A percentile compares a stretch with the other conserved stretches of the same genome.
Conservation (phyloP, 2,888 invertebrate species). For the Petrolisthes cinctipes region DNA sequence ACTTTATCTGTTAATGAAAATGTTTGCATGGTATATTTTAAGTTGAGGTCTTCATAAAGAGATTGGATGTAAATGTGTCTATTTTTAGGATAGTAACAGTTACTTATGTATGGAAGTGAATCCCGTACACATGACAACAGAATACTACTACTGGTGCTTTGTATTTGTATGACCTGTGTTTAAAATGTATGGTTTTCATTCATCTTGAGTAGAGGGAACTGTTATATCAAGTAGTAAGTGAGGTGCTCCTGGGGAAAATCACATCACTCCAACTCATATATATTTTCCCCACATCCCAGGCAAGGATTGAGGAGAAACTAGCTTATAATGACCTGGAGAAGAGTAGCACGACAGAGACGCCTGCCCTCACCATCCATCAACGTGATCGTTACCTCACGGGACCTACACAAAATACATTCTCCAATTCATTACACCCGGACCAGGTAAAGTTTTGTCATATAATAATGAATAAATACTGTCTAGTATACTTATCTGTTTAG, state of each 20-base stretch:
- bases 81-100: no score
- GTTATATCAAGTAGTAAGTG: neutral
- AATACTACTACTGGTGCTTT: no score
- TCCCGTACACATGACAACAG: no score
- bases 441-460: constrained; percentile 22
- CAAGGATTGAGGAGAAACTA: constrained; percentile 84
- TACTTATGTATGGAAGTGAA: no score
- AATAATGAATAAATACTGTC: no score
- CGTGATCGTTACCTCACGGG: constrained; percentile 61
- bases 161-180: no score
- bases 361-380: constrained; percentile 61
- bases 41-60: no score
- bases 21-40: no score
- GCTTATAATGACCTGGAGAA: constrained; percentile 83
- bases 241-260: neutral
- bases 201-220: neutral
- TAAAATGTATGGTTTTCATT: no score
- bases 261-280: neutral
- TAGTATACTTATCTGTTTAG: no score
- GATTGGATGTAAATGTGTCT: no score
- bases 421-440: constrained; percentile 24
- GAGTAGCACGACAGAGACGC: constrained; percentile 23
- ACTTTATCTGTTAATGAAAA: no score
- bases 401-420: constrained; percentile 34
- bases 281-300: constrained; percentile 25